A percentile compares a stretch with the other conserved stretches of the same genome.
Evolutionary conservation across 2,888 invertebrate species (phyloP).

Genomic region (Ephialtes manifestator): DNA sequence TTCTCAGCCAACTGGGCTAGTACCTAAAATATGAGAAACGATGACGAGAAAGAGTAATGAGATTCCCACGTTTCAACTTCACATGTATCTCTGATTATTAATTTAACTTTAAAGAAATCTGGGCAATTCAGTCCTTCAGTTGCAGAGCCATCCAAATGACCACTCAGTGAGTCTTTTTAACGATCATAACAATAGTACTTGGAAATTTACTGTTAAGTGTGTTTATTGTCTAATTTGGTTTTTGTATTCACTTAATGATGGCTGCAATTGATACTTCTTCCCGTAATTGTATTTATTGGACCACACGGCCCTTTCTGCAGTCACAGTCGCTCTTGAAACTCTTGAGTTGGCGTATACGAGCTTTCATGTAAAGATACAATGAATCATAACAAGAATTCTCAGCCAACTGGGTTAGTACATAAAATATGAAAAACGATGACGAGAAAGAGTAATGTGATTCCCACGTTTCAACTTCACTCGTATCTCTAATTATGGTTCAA

Average conservation of each 20-base stretch:
- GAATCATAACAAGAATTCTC: not conserved
- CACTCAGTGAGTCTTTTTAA: not conserved
- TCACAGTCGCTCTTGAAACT: conserved; percentile 48
- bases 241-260: not conserved
- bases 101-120: too few relatives aligned
- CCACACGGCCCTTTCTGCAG: conserved; percentile 36
- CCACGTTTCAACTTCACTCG: conserved; percentile 14
- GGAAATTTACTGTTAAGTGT: not conserved
- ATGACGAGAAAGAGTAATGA: conserved; percentile 37
- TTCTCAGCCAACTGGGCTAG: not conserved
- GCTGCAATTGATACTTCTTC: conserved; percentile 31
- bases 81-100: conserved; percentile 38
- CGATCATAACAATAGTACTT: not conserved
- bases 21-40: conserved; percentile 9
- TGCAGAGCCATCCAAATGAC: too few relatives aligned
- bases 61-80: conserved; percentile 1
- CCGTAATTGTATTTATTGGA: conserved; percentile 55
- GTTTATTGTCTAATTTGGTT: not conserved
- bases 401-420: not conserved
- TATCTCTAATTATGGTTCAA: conserved; percentile 43
- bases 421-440: conserved; percentile 22
- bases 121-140: too few relatives aligned
- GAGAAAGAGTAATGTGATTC: conserved; percentile 37
- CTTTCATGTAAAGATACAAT: conserved; percentile 35
- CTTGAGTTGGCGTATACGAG: conserved; percentile 27